Conservation (phyloP, 2,797 vertebrate genomes). For the Aplochiton taeniatus region DNA sequence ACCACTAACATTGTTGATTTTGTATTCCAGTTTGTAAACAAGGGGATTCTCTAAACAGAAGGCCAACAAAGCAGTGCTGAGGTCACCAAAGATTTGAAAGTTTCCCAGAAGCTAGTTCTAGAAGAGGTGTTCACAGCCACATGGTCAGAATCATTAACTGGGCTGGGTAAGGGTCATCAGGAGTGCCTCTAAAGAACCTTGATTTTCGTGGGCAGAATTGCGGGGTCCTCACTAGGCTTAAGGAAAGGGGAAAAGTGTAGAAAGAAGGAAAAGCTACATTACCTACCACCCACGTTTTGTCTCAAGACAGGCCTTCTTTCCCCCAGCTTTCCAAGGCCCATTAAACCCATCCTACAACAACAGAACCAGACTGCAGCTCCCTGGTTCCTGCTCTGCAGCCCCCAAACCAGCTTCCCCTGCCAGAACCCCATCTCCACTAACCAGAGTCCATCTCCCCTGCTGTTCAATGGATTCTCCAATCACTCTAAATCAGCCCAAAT, state of each 20-base stretch:
- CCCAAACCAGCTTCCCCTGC: not conserved
- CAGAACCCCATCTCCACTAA: not conserved
- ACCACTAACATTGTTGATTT: conserved; percentile 39
- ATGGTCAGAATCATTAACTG: too few species aligned
- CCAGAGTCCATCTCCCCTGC: not conserved
- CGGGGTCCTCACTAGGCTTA: not conserved
- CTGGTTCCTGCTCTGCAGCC: not conserved
- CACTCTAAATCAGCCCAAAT: conserved; percentile 2
- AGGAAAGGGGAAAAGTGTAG: not conserved
- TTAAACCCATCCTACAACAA: conserved; percentile 24
- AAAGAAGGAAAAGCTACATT: too few species aligned
- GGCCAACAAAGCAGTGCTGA: not conserved
- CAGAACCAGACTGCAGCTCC: not conserved
- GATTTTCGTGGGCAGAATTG: too few species aligned
- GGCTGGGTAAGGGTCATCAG: too few species aligned
- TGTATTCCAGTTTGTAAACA: not conserved
- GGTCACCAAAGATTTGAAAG: not conserved
- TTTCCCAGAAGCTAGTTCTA: too few species aligned
- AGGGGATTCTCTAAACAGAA: not conserved
- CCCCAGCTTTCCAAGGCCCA: conserved; percentile 3
- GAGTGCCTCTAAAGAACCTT: too few species aligned
- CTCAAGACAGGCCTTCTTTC: not conserved
- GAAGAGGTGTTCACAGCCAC: too few species aligned
- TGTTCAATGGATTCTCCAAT: conserved; percentile 10
- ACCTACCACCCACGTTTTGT: not conserved